Percentiles rank a stretch among this genome's conserved stretches.
Conservation (phyloP, 2,113 vertebrate species). For the Pagrus major region DNA sequence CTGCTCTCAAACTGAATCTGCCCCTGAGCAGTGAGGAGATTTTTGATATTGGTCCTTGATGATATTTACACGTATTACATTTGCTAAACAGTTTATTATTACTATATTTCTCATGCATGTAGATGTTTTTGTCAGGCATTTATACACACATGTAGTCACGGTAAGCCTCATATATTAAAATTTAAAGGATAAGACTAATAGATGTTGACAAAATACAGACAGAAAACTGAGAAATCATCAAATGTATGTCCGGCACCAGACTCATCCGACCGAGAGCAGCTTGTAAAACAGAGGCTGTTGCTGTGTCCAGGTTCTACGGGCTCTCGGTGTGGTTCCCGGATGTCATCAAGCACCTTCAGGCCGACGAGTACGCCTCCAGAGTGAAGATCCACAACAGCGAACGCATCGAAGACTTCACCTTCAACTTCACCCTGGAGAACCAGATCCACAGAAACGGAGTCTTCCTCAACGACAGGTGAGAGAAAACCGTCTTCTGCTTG, state of each 20-base stretch:
- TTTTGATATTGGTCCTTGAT: no score
- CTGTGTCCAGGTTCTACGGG: slow-evolving; percentile 91
- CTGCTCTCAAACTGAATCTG: no score
- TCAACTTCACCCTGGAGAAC: slow-evolving; percentile 98
- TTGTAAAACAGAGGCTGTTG: background rate
- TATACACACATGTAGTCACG: background rate
- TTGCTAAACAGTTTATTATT: no score
- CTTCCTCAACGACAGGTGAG: slow-evolving; percentile 94
- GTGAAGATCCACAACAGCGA: slow-evolving; percentile 89
- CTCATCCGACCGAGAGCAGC: no score
- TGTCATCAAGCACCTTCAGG: slow-evolving; percentile 97
- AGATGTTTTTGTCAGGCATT: background rate
- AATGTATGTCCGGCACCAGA: no score
- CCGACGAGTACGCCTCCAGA: slow-evolving; percentile 90
- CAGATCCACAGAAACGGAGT: slow-evolving; percentile 93
- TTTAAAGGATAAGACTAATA: no score
- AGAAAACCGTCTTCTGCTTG: background rate
- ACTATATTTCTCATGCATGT: background rate
- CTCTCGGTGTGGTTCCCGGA: slow-evolving; percentile 99
- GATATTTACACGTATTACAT: no score
- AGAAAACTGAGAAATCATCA: no score
- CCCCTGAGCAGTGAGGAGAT: no score
- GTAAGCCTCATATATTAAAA: background rate
- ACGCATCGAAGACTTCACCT: slow-evolving; percentile 89
- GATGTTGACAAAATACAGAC: no score